Evolutionary conservation across 2,888 invertebrate species (phyloP).

Genomic region (Nemurella pictetii): DNA sequence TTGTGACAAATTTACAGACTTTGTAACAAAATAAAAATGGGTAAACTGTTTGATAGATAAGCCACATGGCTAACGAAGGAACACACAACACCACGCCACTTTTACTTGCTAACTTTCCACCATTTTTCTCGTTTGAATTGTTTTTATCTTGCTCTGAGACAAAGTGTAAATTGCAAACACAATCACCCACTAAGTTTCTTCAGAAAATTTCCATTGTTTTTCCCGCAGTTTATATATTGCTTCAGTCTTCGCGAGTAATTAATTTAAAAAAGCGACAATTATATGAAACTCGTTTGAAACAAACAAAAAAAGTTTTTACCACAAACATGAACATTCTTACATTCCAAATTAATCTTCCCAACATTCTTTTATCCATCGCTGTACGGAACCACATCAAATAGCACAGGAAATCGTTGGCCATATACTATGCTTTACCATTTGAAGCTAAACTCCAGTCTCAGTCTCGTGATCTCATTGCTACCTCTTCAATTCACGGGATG

Average conservation of each 20-base stretch:
- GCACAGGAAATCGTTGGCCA: neutral
- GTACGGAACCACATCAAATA: neutral
- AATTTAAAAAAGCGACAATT: neutral
- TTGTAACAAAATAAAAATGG: neutral
- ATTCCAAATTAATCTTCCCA: neutral
- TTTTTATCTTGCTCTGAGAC: neutral
- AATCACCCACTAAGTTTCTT: neutral
- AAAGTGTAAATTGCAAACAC: neutral
- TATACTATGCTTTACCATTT: too few species aligned
- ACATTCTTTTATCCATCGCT: neutral
- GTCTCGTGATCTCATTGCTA: too few species aligned
- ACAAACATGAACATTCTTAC: neutral
- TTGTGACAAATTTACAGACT: neutral
- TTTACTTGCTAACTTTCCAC: neutral
- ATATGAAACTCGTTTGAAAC: neutral
- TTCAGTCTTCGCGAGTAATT: neutral
- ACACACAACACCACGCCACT: too few species aligned
- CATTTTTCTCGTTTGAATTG: neutral
- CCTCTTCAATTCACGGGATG: too few species aligned
- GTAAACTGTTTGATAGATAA: neutral
- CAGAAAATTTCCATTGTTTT: neutral
- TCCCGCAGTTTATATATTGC: neutral
- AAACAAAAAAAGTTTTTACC: neutral
- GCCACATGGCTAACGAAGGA: neutral
- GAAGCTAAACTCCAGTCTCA: too few species aligned